phyloP scores from a whole-genome alignment of 2,797 vertebrate genomes.

The Euthynnus affinis region DNA sequence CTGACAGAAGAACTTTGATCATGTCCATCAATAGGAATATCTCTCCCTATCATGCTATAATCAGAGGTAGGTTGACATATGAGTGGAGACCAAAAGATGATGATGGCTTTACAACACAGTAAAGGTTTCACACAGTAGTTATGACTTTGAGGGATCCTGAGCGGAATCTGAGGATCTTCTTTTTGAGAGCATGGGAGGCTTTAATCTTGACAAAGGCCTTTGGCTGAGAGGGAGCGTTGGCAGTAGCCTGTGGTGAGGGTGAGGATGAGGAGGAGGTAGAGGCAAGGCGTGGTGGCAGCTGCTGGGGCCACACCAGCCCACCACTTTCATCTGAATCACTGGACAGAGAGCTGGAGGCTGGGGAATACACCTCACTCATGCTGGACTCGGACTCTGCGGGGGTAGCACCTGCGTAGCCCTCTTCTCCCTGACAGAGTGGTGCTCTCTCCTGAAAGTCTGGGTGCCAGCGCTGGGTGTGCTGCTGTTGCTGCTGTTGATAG shows the following conservation, averaged over 20 bases:
- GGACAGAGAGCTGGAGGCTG: conserved; percentile 89
- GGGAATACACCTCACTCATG: conserved; percentile 91
- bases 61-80: conserved; percentile 62
- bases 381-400: conserved; percentile 90
- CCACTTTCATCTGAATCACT: conserved; percentile 93
- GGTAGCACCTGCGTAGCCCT: conserved; percentile 51
- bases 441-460: conserved; percentile 73
- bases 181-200: conserved; percentile 95
- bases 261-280: conserved; percentile 82
- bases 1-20: conserved; percentile 32
- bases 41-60: conserved; percentile 29
- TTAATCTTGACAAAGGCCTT: conserved; percentile 95
- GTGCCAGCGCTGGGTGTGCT: conserved; percentile 70
- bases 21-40: conserved; percentile 8
- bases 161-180: conserved; percentile 94
- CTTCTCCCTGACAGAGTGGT: conserved; percentile 78
- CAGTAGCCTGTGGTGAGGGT: conserved; percentile 78
- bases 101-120: conserved; percentile 15
- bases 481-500: conserved; percentile 50
- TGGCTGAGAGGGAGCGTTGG: conserved; percentile 77
- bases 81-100: conserved; percentile 20
- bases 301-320: conserved; percentile 93
- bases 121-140: conserved; percentile 90
- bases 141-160: conserved; percentile 96
- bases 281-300: conserved; percentile 89